phyloP scores from a whole-genome alignment of 2,113 vertebrate genomes.

The Equus quagga region DNA sequence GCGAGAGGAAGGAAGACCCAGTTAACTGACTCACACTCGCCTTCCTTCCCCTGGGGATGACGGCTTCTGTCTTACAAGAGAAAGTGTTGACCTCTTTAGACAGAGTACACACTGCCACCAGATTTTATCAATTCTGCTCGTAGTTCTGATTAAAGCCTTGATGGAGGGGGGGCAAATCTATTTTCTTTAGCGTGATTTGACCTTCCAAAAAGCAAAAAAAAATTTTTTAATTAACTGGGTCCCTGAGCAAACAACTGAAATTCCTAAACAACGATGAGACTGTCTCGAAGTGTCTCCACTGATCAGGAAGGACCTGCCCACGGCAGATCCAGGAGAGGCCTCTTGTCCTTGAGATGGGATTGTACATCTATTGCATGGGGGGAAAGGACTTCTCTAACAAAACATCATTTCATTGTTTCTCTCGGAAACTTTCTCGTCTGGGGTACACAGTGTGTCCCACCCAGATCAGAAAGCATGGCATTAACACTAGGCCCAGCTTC shows the following conservation, averaged over 20 bases:
- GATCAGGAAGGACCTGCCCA: not conserved
- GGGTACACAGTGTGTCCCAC: not conserved
- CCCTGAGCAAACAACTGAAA: not conserved
- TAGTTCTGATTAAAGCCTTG: not conserved
- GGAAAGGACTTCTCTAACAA: not conserved
- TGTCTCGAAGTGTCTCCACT: not conserved
- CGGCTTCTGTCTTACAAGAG: not conserved
- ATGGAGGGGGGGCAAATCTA: not conserved
- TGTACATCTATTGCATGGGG: fast-evolving
- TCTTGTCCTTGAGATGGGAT: not conserved
- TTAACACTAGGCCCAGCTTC: not conserved
- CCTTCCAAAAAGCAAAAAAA: not conserved
- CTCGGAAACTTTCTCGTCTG: not conserved
- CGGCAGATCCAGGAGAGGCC: not conserved
- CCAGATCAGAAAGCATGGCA: not conserved
- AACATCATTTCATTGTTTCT: not conserved
- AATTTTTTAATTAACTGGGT: not conserved
- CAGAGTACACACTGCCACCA: not conserved
- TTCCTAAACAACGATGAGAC: not conserved
- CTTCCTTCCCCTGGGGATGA: not conserved
- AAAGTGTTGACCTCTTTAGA: not conserved
- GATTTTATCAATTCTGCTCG: not conserved
- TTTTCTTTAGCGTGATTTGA: not conserved
- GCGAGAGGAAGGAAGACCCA: not conserved
- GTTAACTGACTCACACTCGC: not conserved